Base-by-base conservation (phyloP, 2,888 invertebrate genomes). In the Leucophora obtusa region DNA sequence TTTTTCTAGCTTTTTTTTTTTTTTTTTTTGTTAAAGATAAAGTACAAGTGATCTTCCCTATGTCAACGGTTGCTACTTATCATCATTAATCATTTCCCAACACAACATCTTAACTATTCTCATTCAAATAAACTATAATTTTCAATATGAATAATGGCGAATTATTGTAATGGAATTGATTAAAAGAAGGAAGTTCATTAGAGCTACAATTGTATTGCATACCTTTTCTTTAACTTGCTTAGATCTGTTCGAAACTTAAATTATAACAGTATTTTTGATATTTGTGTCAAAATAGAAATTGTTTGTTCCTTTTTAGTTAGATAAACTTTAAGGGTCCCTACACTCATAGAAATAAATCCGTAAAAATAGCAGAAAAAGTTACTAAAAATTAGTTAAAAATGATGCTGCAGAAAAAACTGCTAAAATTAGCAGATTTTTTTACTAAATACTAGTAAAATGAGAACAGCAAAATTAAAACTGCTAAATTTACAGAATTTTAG, bases 11-110 rank as follows among this genome's bases (percentile, higher is more conserved):
- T 7, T 3, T 28, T 54, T 66, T 58, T 38, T 50, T n/a, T 58
- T 38, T 21, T 17, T 60, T 60, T 71, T 58, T 38, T 50, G 15
- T 58, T 38, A n/a, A n/a, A n/a, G 58, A n/a, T 59, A n/a, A 18
- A 33, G 66, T 72, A 66, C 81, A 83, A 84, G 82, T 81, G 84
- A 84, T 84, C 83, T 84, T 70, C 68, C 82, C 81, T 74, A 83
- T 84, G 84, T 84, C 84, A 84, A 83, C 83, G 66, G 79, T 83
- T 82, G 82, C 83, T 81, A 80, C 69, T 69, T 82, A 82, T 79
- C 82, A 80, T 83, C 84, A 84, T 84, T 83, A 84, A 84, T 84
- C 84, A 84, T 82, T 43, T 65, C 53, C 33, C 59, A 24, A 28
- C 72, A 71, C 50, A 62, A 59, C 59, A 70, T 70, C 35, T 60